phyloP scores from a whole-genome alignment of 2,113 vertebrate species.

The Indri indri region DNA sequence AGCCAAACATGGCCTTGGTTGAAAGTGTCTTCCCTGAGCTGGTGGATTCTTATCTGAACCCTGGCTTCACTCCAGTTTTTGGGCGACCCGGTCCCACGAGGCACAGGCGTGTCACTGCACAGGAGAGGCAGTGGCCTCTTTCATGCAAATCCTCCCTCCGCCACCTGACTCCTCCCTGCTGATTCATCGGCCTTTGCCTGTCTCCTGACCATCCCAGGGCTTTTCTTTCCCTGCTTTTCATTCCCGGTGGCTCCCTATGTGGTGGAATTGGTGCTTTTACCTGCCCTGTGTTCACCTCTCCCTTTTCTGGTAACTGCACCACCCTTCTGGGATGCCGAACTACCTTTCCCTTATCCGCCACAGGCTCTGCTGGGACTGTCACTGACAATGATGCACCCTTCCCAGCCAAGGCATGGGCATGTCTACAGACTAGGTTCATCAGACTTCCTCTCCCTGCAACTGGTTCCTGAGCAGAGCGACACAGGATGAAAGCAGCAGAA shows the following conservation, averaged over 20 bases:
- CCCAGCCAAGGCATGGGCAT: fast-evolving
- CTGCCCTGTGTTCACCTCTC: neutral
- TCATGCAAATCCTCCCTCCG: neutral
- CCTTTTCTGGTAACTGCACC: neutral
- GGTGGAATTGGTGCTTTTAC: neutral
- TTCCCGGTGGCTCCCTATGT: neutral
- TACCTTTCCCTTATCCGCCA: neutral
- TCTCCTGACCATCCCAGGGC: neutral
- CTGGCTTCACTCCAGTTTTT: neutral
- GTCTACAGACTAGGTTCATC: neutral
- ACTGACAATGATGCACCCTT: neutral
- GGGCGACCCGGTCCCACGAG: neutral
- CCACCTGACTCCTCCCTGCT: neutral
- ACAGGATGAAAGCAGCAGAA: neutral
- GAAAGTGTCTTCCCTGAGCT: neutral
- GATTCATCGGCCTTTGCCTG: neutral
- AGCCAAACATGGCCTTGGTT: neutral
- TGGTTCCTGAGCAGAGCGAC: neutral
- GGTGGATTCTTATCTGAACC: neutral
- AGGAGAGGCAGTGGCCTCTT: too few relatives aligned
- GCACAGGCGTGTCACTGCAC: neutral
- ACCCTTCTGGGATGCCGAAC: neutral
- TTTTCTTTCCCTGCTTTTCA: neutral
- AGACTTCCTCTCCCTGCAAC: neutral
- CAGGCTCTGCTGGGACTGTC: neutral